Conservation (phyloP, 2,888 invertebrate species). For the Listrodromus nycthemerus region DNA sequence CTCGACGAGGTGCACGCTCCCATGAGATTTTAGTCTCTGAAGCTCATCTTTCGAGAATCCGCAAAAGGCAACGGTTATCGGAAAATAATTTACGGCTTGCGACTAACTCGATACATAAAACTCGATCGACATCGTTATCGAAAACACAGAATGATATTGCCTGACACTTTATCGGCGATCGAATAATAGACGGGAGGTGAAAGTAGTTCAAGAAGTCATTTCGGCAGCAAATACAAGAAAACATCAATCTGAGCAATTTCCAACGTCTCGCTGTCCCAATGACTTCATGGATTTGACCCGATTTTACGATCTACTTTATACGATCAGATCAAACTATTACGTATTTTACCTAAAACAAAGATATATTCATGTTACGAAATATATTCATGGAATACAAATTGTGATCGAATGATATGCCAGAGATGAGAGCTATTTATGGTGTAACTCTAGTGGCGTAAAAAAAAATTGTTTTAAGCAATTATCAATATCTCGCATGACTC, state of each 20-base stretch:
- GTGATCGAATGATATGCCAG: background rate
- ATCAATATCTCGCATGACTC: background rate
- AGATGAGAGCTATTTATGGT: no score
- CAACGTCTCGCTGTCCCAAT: background rate
- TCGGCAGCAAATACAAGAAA: no score
- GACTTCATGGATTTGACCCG: background rate
- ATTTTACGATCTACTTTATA: background rate
- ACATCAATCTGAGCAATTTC: no score
- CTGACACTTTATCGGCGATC: background rate
- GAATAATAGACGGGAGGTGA: background rate
- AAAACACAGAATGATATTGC: no score
- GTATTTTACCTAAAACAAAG: no score
- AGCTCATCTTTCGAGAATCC: background rate
- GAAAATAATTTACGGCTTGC: slow-evolving; percentile 19
- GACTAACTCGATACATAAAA: no score
- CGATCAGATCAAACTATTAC: background rate
- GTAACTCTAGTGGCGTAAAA: no score
- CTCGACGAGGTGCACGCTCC: background rate
- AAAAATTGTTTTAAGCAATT: background rate
- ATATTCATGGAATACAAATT: no score
- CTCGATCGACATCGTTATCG: background rate
- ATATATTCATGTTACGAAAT: no score
- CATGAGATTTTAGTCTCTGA: background rate
- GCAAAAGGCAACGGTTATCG: slow-evolving; percentile 24
- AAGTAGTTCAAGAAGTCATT: no score